These are phyloP conservation scores for Polypterus bichir DNA, from an alignment of 2,113 vertebrate species.

Conservation along the genomic window DNA sequence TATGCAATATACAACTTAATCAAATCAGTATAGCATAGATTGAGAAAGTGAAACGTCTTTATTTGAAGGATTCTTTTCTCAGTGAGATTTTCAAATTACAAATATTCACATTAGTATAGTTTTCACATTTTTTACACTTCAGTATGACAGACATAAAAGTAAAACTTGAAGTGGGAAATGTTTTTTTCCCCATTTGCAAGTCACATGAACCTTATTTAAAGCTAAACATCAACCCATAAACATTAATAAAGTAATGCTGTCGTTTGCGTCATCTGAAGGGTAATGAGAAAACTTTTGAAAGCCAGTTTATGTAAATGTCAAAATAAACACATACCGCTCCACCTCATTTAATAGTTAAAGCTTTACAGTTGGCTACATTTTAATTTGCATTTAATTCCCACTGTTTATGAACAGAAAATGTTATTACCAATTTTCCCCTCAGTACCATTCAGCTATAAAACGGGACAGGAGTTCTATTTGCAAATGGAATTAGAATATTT, in stretches of 20 bases:
- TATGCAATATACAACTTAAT: no score
- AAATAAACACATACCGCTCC: conserved; percentile 5
- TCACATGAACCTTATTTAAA: no score
- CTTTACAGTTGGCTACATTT: conserved; percentile 10
- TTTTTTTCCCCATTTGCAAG: no score
- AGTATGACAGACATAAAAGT: no score
- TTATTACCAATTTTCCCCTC: conserved; percentile 3
- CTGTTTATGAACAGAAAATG: conserved; percentile 3
- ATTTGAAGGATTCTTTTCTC: no score
- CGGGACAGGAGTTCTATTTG: background rate
- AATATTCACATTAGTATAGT: no score
- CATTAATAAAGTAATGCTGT: background rate
- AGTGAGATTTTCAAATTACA: no score
- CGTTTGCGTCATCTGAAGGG: background rate
- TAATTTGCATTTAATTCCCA: conserved; percentile 11
- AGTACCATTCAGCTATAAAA: background rate
- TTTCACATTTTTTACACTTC: no score
- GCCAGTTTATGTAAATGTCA: conserved; percentile 4
- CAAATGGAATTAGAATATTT: background rate
- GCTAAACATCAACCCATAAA: background rate
- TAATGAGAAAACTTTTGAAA: conserved; percentile 1
- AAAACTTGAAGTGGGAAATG: no score
- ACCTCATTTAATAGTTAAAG: conserved; percentile 3
- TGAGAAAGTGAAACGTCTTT: no score
- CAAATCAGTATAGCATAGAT: no score